Evolutionary conservation across 2,797 vertebrate genomes (phyloP).

Genomic region (Sebastes hopkinsi): DNA sequence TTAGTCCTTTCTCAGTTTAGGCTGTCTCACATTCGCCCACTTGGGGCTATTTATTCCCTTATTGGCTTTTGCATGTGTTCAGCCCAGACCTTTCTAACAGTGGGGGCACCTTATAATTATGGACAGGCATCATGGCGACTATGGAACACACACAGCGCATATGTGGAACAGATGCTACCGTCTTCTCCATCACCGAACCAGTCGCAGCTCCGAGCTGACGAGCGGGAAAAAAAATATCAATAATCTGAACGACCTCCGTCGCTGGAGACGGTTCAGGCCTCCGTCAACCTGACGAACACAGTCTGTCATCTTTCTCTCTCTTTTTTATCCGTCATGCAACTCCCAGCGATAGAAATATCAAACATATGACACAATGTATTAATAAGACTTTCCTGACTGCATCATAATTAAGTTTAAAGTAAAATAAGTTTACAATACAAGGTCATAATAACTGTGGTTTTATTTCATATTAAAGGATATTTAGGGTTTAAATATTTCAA

Average conservation of each 20-base stretch:
- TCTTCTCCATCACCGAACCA: constrained; percentile 46
- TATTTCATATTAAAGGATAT: not conserved
- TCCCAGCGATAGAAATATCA: not conserved
- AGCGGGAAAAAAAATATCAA: constrained; percentile 19
- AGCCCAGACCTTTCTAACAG: constrained; percentile 69
- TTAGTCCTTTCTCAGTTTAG: constrained; percentile 75
- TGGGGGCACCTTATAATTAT: constrained; percentile 74
- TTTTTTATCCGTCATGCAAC: not conserved
- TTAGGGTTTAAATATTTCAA: not conserved
- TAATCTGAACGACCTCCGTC: constrained; percentile 31
- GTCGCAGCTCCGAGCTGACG: constrained; percentile 32
- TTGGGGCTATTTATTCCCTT: constrained; percentile 76
- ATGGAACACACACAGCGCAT: constrained; percentile 58
- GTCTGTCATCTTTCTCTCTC: not conserved
- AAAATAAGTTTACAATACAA: too few relatives aligned
- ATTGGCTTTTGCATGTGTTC: constrained; percentile 74
- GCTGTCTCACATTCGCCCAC: constrained; percentile 73
- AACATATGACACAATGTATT: not conserved
- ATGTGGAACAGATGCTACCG: constrained; percentile 75
- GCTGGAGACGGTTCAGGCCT: constrained; percentile 3
- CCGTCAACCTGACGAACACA: constrained; percentile 13
- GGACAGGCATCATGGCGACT: constrained; percentile 72
- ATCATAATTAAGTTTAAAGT: not conserved
- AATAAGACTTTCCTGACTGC: not conserved
- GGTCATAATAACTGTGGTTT: not conserved